Conservation (phyloP, 2,113 vertebrate species). For the Corythoichthys intestinalis region DNA sequence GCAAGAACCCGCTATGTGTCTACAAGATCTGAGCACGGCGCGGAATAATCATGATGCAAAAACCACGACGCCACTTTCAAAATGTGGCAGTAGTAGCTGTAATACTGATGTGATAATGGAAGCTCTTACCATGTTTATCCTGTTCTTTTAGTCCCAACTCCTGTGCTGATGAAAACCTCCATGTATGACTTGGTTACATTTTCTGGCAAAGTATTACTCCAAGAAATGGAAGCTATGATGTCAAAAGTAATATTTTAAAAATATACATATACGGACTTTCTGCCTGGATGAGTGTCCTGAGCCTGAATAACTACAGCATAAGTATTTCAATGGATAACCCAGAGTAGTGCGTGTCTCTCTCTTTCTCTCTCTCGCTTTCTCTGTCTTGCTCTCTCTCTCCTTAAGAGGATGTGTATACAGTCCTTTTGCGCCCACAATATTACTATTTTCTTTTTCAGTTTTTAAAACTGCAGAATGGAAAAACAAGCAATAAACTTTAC, state of each 20-base stretch:
- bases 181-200: not conserved
- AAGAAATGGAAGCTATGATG: not conserved
- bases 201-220: not conserved
- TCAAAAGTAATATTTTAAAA: not conserved
- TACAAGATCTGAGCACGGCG: not conserved
- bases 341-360: not conserved
- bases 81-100: not conserved
- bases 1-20: not conserved
- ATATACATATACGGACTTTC: not conserved
- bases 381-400: not conserved
- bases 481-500: too few species aligned
- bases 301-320: not conserved
- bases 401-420: too few species aligned
- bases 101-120: not conserved
- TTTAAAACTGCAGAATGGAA: too few species aligned
- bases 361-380: not conserved
- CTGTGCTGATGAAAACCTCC: not conserved
- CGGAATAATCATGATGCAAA: not conserved
- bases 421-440: too few species aligned
- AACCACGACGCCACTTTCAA: not conserved
- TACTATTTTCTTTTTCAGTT: too few species aligned
- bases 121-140: not conserved
- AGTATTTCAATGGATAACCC: not conserved
- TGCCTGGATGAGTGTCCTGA: not conserved
- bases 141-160: not conserved